Evolutionary conservation across 2,888 invertebrate species (phyloP).

Genomic region (Caenorhabditis sulstoni): DNA sequence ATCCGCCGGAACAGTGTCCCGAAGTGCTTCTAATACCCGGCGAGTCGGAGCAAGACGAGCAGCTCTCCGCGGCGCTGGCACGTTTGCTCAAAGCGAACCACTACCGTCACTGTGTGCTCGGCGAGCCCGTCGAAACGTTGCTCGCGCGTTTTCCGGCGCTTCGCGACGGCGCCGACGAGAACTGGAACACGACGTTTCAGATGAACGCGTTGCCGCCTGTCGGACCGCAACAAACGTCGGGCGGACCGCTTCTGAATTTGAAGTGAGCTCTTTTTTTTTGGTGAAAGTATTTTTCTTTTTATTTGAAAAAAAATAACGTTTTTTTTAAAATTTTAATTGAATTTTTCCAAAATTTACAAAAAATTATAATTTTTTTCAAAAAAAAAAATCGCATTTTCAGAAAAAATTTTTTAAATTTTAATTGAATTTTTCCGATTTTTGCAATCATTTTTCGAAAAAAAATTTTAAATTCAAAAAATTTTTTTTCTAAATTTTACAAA

Average conservation of each 20-base stretch:
- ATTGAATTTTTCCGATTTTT: too few relatives aligned
- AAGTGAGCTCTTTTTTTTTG: slow-evolving; percentile 42
- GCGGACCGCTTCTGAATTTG: slow-evolving; percentile 63
- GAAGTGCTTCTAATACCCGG: slow-evolving; percentile 45
- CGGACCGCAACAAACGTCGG: slow-evolving; percentile 25
- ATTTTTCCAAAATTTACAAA: too few relatives aligned
- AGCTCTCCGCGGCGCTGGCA: slow-evolving; percentile 34
- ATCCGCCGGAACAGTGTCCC: slow-evolving; percentile 43
- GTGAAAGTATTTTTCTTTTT: not conserved
- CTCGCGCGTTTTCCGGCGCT: slow-evolving; percentile 51
- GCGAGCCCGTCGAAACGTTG: slow-evolving; percentile 51
- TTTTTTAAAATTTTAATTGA: too few relatives aligned
- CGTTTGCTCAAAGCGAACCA: slow-evolving; percentile 23
- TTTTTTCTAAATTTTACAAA: too few relatives aligned
- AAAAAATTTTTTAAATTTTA: too few relatives aligned
- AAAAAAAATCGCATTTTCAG: too few relatives aligned
- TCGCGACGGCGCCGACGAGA: slow-evolving; percentile 43
- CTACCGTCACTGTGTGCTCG: slow-evolving; percentile 32
- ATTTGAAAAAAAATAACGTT: not conserved
- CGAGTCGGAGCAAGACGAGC: slow-evolving; percentile 39
- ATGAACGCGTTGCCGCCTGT: slow-evolving; percentile 35
- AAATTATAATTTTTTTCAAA: too few relatives aligned
- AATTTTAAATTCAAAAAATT: too few relatives aligned
- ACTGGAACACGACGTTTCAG: slow-evolving; percentile 39
- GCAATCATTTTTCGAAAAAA: too few relatives aligned